Evolutionary conservation across 1,140 invertebrate genomes (phyloP), one percentile per base, ranked within the genome.

Genomic region (Apis dorsata): DNA sequence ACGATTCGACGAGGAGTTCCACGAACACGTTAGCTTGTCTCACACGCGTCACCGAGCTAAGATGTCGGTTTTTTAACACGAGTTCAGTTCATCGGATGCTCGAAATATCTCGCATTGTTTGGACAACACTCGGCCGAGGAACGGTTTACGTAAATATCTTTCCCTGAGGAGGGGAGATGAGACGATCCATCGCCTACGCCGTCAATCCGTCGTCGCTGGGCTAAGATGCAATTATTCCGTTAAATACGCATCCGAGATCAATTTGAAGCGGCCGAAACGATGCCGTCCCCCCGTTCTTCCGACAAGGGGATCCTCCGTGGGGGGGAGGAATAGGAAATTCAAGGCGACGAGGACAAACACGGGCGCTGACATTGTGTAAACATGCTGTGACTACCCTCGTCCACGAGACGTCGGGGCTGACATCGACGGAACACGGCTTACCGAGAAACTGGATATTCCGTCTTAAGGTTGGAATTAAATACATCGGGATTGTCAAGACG

Each of bases 261-360:
- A 88, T 88, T 88, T 74, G 78, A 78, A 80, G 62, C 68, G 21
- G 13, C 59, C 44, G n/a, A 68, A 83, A 81, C 71, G 68, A 80
- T 57, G 51, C 59, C 66, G 24, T 51, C 13, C 24, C 24, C 24
- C 24, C 19, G 44, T 44, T 44, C 34, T 5, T 44, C 21, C 7
- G 8, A 12, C 85, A 68, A 68, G 34, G 55, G 49, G 55, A 62
- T 44, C 24, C 49, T 24, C 17, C 24, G 57, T 7, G 53, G 44
- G 44, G 51, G 21, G 10, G 49, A 60, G 53, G 70, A 87, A 55
- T 77, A 74, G 72, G 83, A 85, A 88, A 85, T 88, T 88, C 85
- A 79, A 90, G 83, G 89, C 89, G 87, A 71, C 76, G 89, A 82
- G 83, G 57, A 88, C 85, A 90, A 90, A 90, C 89, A 90, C 89